Conservation (phyloP, 2,888 invertebrate genomes). For the Eupithecia exiguata region DNA sequence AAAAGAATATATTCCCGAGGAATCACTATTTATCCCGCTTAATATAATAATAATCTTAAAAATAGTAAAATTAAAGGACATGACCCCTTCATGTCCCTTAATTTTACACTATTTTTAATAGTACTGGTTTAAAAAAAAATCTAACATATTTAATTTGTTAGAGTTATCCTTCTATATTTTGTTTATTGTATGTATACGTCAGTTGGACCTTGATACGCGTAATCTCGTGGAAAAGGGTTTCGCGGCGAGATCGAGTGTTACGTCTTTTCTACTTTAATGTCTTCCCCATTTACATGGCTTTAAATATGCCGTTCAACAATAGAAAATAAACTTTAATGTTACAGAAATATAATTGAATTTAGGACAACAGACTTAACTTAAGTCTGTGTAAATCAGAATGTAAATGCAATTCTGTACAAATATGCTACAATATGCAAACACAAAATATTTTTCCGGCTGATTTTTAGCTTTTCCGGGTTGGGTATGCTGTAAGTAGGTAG, state of each 20-base stretch:
- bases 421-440: too few relatives aligned
- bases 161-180: slow-evolving; percentile 23
- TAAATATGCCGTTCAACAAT: background rate
- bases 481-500: too few relatives aligned
- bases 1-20: too few relatives aligned
- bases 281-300: slow-evolving; percentile 11
- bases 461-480: too few relatives aligned
- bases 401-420: background rate
- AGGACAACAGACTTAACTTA: background rate
- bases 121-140: too few relatives aligned
- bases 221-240: slow-evolving; percentile 76
- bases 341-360: background rate
- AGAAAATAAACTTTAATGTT: background rate
- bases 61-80: too few relatives aligned
- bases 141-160: too few relatives aligned
- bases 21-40: too few relatives aligned
- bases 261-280: slow-evolving; percentile 41
- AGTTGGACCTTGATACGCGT: slow-evolving; percentile 67
- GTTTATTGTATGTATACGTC: slow-evolving; percentile 55
- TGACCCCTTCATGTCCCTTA: too few relatives aligned
- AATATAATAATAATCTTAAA: too few relatives aligned
- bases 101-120: too few relatives aligned
- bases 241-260: slow-evolving; percentile 47
- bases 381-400: background rate
- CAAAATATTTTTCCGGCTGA: too few relatives aligned